Conservation (phyloP, 2,888 invertebrate genomes). For the Eugnorisma glareosa region DNA sequence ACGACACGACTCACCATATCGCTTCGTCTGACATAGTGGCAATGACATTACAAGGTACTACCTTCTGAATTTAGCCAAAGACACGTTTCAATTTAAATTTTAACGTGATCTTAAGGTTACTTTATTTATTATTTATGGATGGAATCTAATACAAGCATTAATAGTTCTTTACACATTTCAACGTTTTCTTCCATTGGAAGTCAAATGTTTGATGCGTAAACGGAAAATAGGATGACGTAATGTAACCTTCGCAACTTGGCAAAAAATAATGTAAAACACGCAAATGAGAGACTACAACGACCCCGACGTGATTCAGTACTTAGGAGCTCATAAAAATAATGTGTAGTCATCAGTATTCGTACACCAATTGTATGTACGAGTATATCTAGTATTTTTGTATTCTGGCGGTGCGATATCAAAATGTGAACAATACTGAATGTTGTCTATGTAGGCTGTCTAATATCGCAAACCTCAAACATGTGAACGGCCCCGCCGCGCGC, state of each 20-base stretch:
- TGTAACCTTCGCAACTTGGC: constrained; percentile 78
- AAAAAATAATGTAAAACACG: constrained; percentile 75
- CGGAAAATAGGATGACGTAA: constrained; percentile 75
- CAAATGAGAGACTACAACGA: constrained; percentile 76
- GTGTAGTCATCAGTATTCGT: constrained; percentile 63
- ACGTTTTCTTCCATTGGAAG: constrained; percentile 38
- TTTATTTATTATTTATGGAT: constrained; percentile 3
- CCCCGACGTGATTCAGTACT: constrained; percentile 76
- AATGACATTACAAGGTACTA: constrained; percentile 17
- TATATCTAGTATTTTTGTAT: constrained; percentile 51
- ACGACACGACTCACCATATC: constrained; percentile 12
- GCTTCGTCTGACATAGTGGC: constrained; percentile 16
- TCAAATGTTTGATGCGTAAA: constrained; percentile 57
- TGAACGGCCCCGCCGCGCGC: constrained; percentile 70
- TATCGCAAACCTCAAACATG: constrained; percentile 60
- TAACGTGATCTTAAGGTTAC: background rate
- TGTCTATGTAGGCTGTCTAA: constrained; percentile 39
- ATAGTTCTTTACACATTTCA: background rate
- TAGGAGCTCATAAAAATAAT: constrained; percentile 69
- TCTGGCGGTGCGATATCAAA: constrained; percentile 44
- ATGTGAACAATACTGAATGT: constrained; percentile 51
- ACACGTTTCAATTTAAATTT: constrained; percentile 4
- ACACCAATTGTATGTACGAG: constrained; percentile 48
- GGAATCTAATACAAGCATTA: background rate
- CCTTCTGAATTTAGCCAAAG: constrained; percentile 3